Evolutionary conservation across 35 echinoderm and acorn worm genomes (phyloP).

Genomic region (Eucidaris tribuloides): DNA sequence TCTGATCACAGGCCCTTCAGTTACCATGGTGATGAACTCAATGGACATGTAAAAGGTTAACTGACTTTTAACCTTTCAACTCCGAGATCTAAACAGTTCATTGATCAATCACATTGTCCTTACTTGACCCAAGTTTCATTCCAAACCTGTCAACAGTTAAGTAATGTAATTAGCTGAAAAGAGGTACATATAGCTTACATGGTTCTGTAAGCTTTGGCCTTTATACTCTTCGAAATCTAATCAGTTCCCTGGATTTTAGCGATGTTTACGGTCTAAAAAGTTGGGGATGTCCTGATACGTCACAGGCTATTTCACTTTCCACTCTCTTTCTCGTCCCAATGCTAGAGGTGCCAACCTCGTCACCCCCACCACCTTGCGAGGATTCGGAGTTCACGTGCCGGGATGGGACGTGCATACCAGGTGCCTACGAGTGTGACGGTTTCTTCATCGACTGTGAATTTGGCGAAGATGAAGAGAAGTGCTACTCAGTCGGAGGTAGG

Average conservation of each 20-base stretch:
- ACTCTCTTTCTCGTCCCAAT: background rate
- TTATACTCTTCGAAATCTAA: too few species aligned
- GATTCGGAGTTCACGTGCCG: background rate
- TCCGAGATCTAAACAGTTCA: background rate
- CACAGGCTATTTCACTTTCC: background rate
- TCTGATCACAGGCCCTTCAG: too few species aligned
- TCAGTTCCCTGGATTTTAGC: too few species aligned
- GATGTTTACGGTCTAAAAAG: background rate
- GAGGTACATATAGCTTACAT: too few species aligned
- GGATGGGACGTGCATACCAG: background rate
- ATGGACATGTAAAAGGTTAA: too few species aligned
- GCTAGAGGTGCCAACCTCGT: background rate
- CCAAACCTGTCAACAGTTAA: too few species aligned
- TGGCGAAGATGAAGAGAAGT: slow-evolving; percentile 2
- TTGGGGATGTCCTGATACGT: background rate
- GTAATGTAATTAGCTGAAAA: too few species aligned
- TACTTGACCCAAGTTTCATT: too few species aligned
- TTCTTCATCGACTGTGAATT: background rate
- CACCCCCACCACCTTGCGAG: background rate
- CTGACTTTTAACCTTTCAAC: too few species aligned
- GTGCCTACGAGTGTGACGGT: background rate
- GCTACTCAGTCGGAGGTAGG: background rate
- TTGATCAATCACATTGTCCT: background rate
- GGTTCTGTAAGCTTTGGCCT: too few species aligned
- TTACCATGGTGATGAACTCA: too few species aligned